Conservation (phyloP, 2,113 vertebrate species). For the Leptodactylus fuscus region DNA sequence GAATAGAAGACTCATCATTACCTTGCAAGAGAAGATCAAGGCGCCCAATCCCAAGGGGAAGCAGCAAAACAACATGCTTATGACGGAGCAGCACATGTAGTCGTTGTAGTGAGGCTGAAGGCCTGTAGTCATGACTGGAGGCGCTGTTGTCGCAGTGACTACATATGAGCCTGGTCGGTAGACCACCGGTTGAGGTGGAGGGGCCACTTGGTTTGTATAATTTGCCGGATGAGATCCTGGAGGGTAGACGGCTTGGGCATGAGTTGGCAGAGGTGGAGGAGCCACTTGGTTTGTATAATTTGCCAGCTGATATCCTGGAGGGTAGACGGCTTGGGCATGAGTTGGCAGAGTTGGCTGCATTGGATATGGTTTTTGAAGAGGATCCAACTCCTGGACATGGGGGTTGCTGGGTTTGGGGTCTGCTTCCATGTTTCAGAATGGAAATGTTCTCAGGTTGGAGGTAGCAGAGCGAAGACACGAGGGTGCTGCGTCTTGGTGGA, state of each 20-base stretch:
- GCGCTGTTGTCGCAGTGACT: neutral
- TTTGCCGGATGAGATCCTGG: neutral
- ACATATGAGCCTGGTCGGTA: neutral
- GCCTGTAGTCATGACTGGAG: neutral
- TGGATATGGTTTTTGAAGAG: neutral
- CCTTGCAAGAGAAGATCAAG: neutral
- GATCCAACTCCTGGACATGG: neutral
- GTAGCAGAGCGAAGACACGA: neutral
- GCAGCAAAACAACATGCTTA: neutral
- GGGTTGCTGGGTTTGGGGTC: neutral
- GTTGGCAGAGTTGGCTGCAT: neutral
- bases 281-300: neutral
- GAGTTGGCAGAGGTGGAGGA: neutral
- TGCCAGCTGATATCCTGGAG: neutral
- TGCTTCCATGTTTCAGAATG: neutral
- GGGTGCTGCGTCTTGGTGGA: neutral
- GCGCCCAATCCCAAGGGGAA: neutral
- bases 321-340: neutral
- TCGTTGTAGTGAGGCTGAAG: neutral
- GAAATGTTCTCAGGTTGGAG: neutral
- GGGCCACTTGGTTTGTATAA: neutral
- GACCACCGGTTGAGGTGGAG: neutral
- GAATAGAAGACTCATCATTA: neutral
- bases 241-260: neutral
- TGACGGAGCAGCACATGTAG: neutral